phyloP scores from a whole-genome alignment of 2,113 vertebrate genomes.

The Paracanthobrama guichenoti region DNA sequence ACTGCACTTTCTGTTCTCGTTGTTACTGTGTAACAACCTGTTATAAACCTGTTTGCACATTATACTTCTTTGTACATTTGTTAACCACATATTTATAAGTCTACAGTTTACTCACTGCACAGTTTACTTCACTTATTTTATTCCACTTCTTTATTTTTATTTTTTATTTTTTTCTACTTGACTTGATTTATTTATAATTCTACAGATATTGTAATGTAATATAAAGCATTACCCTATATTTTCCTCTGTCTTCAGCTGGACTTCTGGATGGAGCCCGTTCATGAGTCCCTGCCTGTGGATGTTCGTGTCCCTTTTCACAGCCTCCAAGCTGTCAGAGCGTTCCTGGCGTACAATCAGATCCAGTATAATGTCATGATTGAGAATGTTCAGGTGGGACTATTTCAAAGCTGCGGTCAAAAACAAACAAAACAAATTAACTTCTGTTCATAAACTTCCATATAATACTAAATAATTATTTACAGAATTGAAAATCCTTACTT shows the following conservation, averaged over 20 bases:
- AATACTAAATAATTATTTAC: background rate
- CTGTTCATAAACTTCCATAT: slow-evolving; percentile 61
- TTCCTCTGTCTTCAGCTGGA: slow-evolving; percentile 75
- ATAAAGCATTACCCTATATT: background rate
- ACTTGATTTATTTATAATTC: no score
- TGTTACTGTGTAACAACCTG: no score
- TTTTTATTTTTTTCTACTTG: no score
- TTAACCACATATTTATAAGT: no score
- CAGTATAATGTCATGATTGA: slow-evolving; percentile 82
- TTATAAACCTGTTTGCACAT: no score
- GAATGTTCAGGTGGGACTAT: slow-evolving; percentile 82
- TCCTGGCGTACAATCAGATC: slow-evolving; percentile 75
- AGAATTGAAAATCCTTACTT: background rate
- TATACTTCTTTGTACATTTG: no score
- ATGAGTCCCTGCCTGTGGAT: slow-evolving; percentile 71
- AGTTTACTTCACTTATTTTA: no score
- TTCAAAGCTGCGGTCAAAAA: background rate
- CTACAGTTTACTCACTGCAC: no score
- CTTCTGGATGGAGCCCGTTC: slow-evolving; percentile 78
- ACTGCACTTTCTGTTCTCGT: no score
- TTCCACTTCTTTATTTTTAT: no score
- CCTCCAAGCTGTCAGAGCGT: slow-evolving; percentile 74
- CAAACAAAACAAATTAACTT: background rate
- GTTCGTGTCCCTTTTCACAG: slow-evolving; percentile 76
- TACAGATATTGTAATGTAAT: background rate